These are phyloP conservation scores for Drosophila biarmipes DNA, from an alignment of 1,140 invertebrate species.

Conservation along the genomic window DNA sequence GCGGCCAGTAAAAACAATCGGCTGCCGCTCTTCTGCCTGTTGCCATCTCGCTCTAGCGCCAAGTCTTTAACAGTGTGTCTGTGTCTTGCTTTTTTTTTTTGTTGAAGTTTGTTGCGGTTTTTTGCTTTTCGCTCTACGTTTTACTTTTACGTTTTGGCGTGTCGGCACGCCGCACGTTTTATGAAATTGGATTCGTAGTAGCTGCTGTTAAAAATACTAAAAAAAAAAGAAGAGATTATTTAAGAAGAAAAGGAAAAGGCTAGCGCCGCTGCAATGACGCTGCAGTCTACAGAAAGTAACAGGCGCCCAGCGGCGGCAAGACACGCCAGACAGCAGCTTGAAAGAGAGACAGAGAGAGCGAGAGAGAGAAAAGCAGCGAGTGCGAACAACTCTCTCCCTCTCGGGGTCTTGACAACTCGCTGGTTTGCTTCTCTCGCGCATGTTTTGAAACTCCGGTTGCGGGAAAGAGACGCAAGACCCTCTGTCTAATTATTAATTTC, in stretches of 20 bases:
- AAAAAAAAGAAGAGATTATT: slow-evolving; percentile 17
- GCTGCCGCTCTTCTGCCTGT: slow-evolving; percentile 32
- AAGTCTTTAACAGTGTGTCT: slow-evolving; percentile 8
- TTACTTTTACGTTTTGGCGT: slow-evolving; percentile 55
- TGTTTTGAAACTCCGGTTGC: slow-evolving; percentile 45
- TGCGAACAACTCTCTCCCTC: slow-evolving; percentile 2
- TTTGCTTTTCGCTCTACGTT: slow-evolving; percentile 28
- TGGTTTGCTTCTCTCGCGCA: slow-evolving; percentile 48
- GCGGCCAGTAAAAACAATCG: slow-evolving; percentile 74
- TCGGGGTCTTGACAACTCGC: slow-evolving; percentile 6
- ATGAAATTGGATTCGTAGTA: slow-evolving; percentile 48
- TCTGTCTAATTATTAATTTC: slow-evolving; percentile 42
- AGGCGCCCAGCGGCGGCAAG: slow-evolving; percentile 57
- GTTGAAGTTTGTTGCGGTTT: slow-evolving; percentile 45
- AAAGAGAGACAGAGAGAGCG: slow-evolving; percentile 29
- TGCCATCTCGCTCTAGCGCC: slow-evolving; percentile 12
- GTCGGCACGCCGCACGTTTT: slow-evolving; percentile 54
- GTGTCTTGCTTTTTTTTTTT: slow-evolving; percentile 18
- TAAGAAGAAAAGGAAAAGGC: slow-evolving; percentile 24
- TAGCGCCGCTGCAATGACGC: slow-evolving; percentile 78
- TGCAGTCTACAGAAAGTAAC: slow-evolving; percentile 84
- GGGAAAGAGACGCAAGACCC: slow-evolving; percentile 6
- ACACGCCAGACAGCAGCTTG: slow-evolving; percentile 36
- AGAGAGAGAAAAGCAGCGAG: slow-evolving; percentile 16
- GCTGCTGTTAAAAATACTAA: slow-evolving; percentile 34